These are phyloP conservation scores for Oreotragus oreotragus DNA, from an alignment of 2,113 vertebrate genomes.

Conservation along the genomic window DNA sequence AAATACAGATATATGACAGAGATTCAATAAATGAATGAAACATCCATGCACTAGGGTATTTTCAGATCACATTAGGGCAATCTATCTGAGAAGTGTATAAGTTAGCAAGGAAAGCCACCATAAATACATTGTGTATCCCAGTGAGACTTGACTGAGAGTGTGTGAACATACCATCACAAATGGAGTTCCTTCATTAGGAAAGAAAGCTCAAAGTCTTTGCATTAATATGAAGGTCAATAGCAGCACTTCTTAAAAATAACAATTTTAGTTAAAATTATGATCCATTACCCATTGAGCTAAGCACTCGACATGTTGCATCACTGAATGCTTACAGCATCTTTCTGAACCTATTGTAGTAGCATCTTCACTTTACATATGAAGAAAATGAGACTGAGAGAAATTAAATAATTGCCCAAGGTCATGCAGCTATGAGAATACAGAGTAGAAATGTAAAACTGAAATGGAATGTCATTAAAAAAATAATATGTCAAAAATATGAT, in stretches of 20 bases:
- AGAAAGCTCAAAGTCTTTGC: background rate
- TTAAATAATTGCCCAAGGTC: constrained; percentile 30
- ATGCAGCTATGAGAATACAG: background rate
- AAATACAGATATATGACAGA: background rate
- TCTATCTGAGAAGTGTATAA: background rate
- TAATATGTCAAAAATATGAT: constrained; percentile 28
- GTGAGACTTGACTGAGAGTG: background rate
- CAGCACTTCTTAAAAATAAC: background rate
- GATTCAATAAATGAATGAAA: background rate
- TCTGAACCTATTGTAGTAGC: background rate
- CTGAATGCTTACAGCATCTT: background rate
- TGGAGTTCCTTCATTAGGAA: background rate
- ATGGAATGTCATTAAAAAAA: constrained; percentile 10
- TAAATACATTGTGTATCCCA: background rate
- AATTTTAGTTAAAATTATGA: background rate
- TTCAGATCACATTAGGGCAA: background rate
- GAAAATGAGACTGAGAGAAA: constrained; percentile 7
- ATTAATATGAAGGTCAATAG: background rate
- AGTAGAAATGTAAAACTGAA: background rate
- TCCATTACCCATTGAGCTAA: background rate
- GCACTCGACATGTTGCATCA: background rate
- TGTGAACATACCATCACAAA: background rate
- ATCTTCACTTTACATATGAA: background rate
- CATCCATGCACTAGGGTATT: background rate
- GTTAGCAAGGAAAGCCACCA: background rate